Evolutionary conservation across 2,797 vertebrate species (phyloP).

Genomic region (Hypotaenidia okinawae): DNA sequence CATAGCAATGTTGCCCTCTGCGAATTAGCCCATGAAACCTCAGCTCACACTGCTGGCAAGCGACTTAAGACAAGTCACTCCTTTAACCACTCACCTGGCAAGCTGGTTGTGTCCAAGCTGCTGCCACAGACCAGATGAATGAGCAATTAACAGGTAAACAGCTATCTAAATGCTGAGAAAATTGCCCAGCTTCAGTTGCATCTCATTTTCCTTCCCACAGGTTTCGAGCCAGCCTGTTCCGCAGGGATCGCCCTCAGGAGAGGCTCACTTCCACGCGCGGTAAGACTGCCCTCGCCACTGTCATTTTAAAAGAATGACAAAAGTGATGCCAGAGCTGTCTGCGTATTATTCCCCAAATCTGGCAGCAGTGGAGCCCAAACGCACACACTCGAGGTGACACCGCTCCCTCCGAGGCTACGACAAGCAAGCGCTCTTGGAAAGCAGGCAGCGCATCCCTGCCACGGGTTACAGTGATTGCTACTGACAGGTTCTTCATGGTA

Average conservation of each 20-base stretch:
- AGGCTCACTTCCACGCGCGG: not conserved
- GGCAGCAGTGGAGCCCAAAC: not conserved
- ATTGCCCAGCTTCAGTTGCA: not conserved
- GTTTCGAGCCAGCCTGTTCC: not conserved
- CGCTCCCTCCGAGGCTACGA: not conserved
- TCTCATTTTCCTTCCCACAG: not conserved
- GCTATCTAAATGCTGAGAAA: not conserved
- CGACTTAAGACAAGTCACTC: not conserved
- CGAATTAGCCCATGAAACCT: not conserved
- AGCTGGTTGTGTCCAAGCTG: not conserved
- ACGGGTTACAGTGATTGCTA: conserved; percentile 45
- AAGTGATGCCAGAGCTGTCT: not conserved
- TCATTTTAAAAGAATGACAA: not conserved
- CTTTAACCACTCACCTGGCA: not conserved
- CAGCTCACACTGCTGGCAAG: not conserved
- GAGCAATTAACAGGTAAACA: not conserved
- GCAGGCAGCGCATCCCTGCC: not conserved
- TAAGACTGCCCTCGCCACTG: not conserved
- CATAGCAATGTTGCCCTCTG: not conserved
- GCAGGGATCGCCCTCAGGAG: not conserved
- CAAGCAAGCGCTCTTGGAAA: not conserved
- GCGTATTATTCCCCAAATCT: not conserved
- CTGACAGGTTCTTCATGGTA: conserved; percentile 68
- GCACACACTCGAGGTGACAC: fast-evolving
- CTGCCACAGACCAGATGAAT: not conserved